These are phyloP conservation scores for Xestobium rufovillosum DNA, from an alignment of 2,888 invertebrate species.

Conservation along the genomic window DNA sequence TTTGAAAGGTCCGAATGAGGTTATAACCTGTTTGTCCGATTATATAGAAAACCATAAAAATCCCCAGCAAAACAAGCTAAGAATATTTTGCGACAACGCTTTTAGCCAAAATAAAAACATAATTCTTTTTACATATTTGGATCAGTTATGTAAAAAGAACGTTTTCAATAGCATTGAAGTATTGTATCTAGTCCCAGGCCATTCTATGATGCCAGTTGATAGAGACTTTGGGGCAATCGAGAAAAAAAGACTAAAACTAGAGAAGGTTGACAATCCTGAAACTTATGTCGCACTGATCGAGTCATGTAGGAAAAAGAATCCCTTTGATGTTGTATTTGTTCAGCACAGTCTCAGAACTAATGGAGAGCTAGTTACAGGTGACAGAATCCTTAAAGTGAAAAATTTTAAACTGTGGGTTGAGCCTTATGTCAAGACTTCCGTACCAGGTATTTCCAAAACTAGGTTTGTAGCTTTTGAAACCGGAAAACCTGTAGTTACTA, in stretches of 20 bases:
- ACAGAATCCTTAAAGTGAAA: constrained; percentile 12
- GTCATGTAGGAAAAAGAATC: constrained; percentile 11
- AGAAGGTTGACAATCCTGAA: too few species aligned
- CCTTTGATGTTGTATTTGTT: constrained; percentile 12
- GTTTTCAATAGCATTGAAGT: constrained; percentile 19
- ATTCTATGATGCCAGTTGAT: constrained; percentile 27
- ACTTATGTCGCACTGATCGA: constrained; percentile 12
- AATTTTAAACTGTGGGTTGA: constrained; percentile 12
- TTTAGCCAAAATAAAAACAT: too few species aligned
- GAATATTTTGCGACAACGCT: constrained; percentile 11
- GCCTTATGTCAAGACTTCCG: constrained; percentile 10
- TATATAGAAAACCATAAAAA: too few species aligned
- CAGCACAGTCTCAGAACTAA: constrained; percentile 14
- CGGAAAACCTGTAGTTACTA: constrained; percentile 8
- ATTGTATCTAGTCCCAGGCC: constrained; percentile 24
- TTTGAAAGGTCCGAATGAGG: too few species aligned
- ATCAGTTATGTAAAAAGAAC: too few species aligned
- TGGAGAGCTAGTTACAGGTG: too few species aligned
- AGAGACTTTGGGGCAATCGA: constrained; percentile 28
- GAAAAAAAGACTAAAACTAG: too few species aligned
- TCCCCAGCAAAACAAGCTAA: constrained; percentile 4
- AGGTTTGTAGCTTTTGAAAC: too few species aligned
- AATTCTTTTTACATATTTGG: too few species aligned
- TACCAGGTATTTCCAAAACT: too few species aligned
- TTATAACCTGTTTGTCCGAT: too few species aligned